Conservation (phyloP, 2,113 vertebrate species). For the Pseudorhombus dupliciocellatus region DNA sequence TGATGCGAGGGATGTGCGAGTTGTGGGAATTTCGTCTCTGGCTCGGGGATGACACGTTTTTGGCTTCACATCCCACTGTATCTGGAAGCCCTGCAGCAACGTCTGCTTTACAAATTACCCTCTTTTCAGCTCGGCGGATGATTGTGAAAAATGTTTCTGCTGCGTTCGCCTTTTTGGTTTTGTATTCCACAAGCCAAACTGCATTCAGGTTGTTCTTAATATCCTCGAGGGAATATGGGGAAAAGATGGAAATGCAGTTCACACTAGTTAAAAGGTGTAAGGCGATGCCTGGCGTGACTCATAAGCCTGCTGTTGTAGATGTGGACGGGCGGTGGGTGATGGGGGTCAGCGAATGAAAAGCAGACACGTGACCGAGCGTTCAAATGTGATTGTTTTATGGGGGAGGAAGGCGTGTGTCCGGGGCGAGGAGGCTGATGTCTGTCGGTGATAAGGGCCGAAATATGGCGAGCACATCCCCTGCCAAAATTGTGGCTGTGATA, state of each 20-base stretch:
- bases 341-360: slow-evolving; percentile 38
- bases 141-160: slow-evolving; percentile 47
- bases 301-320: background rate
- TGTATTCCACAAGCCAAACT: slow-evolving; percentile 14
- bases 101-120: slow-evolving; percentile 59
- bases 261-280: slow-evolving; percentile 1
- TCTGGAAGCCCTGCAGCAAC: slow-evolving; percentile 34
- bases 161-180: slow-evolving; percentile 25
- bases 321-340: slow-evolving; percentile 15
- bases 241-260: slow-evolving; percentile 12
- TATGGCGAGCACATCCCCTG: slow-evolving; percentile 66
- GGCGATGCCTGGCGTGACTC: background rate
- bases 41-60: slow-evolving; percentile 21
- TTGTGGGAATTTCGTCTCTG: slow-evolving; percentile 40
- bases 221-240: slow-evolving; percentile 6
- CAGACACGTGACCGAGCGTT: slow-evolving; percentile 58
- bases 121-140: slow-evolving; percentile 41
- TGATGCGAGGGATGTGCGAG: slow-evolving; percentile 44
- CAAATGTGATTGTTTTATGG: slow-evolving; percentile 48
- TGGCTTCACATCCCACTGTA: slow-evolving; percentile 44
- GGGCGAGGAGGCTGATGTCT: slow-evolving; percentile 73
- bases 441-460: slow-evolving; percentile 74
- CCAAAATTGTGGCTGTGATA: slow-evolving; percentile 70
- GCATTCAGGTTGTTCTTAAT: background rate
- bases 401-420: slow-evolving; percentile 66